phyloP scores from a whole-genome alignment of 2,797 vertebrate species.

The Myotis findleyi region DNA sequence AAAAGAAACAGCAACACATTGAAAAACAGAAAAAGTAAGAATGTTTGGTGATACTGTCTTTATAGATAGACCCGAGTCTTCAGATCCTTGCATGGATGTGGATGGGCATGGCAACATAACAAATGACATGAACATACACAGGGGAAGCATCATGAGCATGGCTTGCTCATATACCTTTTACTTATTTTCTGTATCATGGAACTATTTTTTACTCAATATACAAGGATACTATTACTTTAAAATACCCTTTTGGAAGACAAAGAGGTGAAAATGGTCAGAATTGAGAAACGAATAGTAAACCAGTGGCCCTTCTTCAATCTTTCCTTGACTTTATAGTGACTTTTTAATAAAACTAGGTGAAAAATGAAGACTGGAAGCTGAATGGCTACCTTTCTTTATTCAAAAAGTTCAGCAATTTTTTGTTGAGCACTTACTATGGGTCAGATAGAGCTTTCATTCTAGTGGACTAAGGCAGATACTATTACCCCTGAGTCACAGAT shows the following conservation, averaged over 20 bases:
- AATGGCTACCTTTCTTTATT: not conserved
- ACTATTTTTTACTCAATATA: not conserved
- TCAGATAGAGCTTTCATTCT: not conserved
- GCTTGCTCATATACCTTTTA: not conserved
- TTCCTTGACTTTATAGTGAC: not conserved
- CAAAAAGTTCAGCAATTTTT: not conserved
- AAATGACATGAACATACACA: not conserved
- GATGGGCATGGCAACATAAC: not conserved
- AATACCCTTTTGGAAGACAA: constrained; percentile 17
- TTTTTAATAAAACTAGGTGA: not conserved
- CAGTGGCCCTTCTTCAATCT: not conserved
- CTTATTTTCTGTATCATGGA: not conserved
- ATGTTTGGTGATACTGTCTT: not conserved
- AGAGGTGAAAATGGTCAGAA: not conserved
- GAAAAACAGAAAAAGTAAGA: constrained; percentile 20
- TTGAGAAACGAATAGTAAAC: not conserved
- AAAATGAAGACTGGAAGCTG: not conserved
- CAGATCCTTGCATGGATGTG: not conserved
- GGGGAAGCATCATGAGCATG: not conserved
- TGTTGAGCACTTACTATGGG: not conserved
- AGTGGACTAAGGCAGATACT: not conserved
- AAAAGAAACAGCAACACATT: not conserved
- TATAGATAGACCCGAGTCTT: not conserved
- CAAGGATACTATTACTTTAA: not conserved
- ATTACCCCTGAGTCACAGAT: not conserved